Percentiles rank a stretch among this genome's conserved stretches.
These are phyloP conservation scores for Actinopyga echinites DNA, from an alignment of 53 echinoderm and acorn worm genomes.

Conservation along the genomic window DNA sequence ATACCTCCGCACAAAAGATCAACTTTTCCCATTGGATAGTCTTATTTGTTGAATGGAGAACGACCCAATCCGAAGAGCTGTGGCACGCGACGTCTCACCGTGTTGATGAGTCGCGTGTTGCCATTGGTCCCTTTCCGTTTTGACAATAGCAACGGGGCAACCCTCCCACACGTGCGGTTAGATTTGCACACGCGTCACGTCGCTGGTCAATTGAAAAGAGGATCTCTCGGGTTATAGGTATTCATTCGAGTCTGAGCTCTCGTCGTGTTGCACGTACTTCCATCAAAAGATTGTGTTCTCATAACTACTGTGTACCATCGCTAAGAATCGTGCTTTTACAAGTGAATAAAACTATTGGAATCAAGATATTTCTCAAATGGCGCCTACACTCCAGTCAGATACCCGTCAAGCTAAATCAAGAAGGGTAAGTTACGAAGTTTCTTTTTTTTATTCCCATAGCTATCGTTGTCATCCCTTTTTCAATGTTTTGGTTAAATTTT, in stretches of 20 bases:
- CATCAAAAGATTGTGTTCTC: no score
- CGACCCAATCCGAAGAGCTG: neutral
- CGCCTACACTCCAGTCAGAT: conserved; percentile 23
- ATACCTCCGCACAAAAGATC: neutral
- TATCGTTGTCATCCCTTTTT: no score
- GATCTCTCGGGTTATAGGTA: neutral
- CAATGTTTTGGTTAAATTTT: no score
- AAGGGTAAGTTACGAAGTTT: conserved; percentile 1
- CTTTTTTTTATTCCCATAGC: neutral
- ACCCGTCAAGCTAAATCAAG: conserved; percentile 19
- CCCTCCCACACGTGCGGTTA: conserved; percentile 7
- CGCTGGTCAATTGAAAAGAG: conserved; percentile 7
- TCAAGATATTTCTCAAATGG: neutral
- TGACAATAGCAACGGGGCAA: neutral
- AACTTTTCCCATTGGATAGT: conserved; percentile 22
- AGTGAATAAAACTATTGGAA: no score
- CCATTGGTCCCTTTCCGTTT: neutral
- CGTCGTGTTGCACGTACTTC: no score
- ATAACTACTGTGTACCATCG: no score
- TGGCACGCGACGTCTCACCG: conserved; percentile 24
- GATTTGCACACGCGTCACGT: conserved; percentile 13
- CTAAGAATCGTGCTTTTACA: no score
- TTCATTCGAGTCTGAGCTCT: neutral
- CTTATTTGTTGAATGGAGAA: neutral
- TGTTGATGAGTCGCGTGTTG: neutral